Base-by-base conservation (phyloP, 2,797 vertebrate species). In the Knipowitschia caucasica region DNA sequence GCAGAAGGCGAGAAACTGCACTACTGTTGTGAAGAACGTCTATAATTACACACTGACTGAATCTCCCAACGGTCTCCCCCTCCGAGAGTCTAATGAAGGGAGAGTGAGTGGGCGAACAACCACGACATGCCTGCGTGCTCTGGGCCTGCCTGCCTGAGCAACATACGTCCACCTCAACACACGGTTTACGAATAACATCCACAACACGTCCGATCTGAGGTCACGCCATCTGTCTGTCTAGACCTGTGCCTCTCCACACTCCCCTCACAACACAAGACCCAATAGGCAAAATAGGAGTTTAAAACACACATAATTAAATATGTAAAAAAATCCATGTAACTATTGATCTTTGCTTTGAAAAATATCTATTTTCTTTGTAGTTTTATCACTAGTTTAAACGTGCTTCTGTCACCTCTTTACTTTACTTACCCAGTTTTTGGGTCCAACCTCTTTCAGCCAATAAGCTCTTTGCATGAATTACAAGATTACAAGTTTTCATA, bases 81-180 rank as follows among this genome's bases (percentile, higher is more conserved):
- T 67, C 63, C 70, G 71, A 56, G 69, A 73, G 60, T 60, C 68
- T 81, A 81, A 85, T 84, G 64, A 86, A 83, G 81, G 68, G 53
- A 73, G 71, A 76, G 39, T 29, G 69, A 56, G 82, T 81, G 59
- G 80, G 77, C 23, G 64, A 74, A 63, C 36, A 12, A 63, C 77
- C 59, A 53, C 29, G 29, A 47, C 63, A 80, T 29, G 69, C 68
- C 73, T 78, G 74, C 61, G 44, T 73, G 78, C 70, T 69, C 64
- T 56, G 45, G 50, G 64, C 73, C 69, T 64, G 57, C 50, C 49
- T 57, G 69, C 61, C 55, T 35, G 56, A 51, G 53, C 62, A 56
- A 57, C 64, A 75, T 14, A 42, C 39, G 14, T 14, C 40, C 8
- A 43, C 24, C 40, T n/a, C 4, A 12, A 29, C 67, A 60, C 44